These are phyloP conservation scores for Pangasius macronema DNA, from an alignment of 2,797 vertebrate genomes.

Conservation along the genomic window DNA sequence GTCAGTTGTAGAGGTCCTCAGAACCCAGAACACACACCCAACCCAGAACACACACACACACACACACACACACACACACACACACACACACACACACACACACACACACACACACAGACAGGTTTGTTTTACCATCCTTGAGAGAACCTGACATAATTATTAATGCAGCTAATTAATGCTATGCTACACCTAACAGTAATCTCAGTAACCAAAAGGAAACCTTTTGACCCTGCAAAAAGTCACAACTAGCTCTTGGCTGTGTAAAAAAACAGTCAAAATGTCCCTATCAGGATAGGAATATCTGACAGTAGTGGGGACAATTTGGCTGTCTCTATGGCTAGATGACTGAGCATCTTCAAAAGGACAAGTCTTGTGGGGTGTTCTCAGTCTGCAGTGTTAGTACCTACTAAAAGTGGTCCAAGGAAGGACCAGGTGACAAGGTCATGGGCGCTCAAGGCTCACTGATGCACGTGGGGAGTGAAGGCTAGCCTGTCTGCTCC, in stretches of 20 bases:
- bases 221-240: not conserved
- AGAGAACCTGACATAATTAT: not conserved
- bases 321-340: not conserved
- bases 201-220: not conserved
- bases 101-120: constrained; percentile 1
- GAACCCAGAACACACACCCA: no score
- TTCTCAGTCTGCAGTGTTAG: no score
- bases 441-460: no score
- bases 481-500: no score
- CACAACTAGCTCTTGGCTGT: not conserved
- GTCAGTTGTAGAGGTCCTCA: no score
- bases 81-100: not conserved
- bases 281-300: not conserved
- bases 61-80: constrained; percentile 26
- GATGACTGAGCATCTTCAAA: no score
- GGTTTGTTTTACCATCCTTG: not conserved
- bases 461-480: no score
- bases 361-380: no score
- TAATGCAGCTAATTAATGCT: constrained; percentile 9
- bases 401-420: no score
- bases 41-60: no score
- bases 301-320: not conserved
- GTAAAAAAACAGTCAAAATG: not conserved
- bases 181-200: not conserved
- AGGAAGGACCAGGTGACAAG: no score